These are phyloP conservation scores for Phaedon cochleariae DNA, from an alignment of 2,888 invertebrate species.

Conservation along the genomic window DNA sequence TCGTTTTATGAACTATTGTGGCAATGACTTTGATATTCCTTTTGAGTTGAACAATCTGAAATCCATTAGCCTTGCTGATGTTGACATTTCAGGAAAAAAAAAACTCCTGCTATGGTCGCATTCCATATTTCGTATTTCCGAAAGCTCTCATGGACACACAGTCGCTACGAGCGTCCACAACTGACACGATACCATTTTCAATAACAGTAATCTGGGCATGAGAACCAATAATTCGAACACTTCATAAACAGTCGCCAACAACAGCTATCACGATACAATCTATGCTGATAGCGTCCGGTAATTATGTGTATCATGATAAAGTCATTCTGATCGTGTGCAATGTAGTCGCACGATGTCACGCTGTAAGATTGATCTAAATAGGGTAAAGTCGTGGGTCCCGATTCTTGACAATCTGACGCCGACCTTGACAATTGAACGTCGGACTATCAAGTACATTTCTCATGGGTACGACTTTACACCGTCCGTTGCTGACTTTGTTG, in stretches of 20 bases:
- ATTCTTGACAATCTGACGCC: slow-evolving; percentile 49
- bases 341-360: slow-evolving; percentile 54
- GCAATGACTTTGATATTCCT: no score
- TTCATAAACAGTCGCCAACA: slow-evolving; percentile 19
- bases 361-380: slow-evolving; percentile 55
- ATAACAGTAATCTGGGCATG: slow-evolving; percentile 17
- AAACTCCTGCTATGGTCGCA: no score
- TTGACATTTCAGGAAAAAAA: no score
- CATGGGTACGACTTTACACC: slow-evolving; percentile 32
- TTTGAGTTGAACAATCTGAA: no score
- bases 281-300: slow-evolving; percentile 43
- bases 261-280: slow-evolving; percentile 6
- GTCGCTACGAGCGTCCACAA: background rate
- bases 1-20: no score
- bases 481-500: no score
- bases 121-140: background rate
- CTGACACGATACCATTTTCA: slow-evolving; percentile 7
- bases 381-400: slow-evolving; percentile 55
- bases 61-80: no score
- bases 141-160: background rate
- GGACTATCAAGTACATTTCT: slow-evolving; percentile 31
- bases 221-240: slow-evolving; percentile 19
- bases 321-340: slow-evolving; percentile 53
- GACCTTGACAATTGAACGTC: slow-evolving; percentile 53
- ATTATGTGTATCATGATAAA: slow-evolving; percentile 53